A percentile compares a stretch with the other conserved stretches of the same genome.
These are phyloP conservation scores for Zaprionus vittiger DNA, from an alignment of 1,140 invertebrate genomes.

Conservation along the genomic window DNA sequence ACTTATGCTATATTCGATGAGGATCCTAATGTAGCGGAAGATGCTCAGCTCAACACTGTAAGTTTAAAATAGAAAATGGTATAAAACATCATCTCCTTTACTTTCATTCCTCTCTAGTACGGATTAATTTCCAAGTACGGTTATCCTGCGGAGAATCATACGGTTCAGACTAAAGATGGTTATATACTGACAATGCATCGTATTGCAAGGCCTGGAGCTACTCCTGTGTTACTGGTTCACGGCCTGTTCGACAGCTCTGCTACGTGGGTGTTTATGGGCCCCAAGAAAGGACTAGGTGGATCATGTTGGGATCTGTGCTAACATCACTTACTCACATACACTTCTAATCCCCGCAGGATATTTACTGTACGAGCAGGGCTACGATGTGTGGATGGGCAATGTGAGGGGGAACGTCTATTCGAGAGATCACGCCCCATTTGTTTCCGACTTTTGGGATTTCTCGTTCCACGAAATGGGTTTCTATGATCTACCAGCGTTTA, in stretches of 20 bases:
- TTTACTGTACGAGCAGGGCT: conserved; percentile 6
- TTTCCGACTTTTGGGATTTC: conserved; percentile 16
- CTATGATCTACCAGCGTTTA: conserved; percentile 16
- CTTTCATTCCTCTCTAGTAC: background rate
- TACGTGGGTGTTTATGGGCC: conserved; percentile 11
- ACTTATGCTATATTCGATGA: background rate
- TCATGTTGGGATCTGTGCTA: background rate
- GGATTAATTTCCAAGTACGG: conserved; percentile 78
- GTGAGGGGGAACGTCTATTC: conserved; percentile 23
- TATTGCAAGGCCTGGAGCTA: conserved; percentile 23
- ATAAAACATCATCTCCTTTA: background rate
- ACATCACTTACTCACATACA: background rate
- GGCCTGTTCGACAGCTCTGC: conserved; percentile 14
- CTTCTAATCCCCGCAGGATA: background rate
- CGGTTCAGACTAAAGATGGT: conserved; percentile 85
- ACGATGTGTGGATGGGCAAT: conserved; percentile 29
- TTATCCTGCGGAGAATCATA: conserved; percentile 86
- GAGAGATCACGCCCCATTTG: background rate
- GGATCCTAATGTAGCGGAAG: conserved; percentile 32
- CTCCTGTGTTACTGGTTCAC: conserved; percentile 4
- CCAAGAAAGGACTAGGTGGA: conserved; percentile 6
- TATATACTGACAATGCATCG: conserved; percentile 85
- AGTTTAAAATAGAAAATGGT: background rate
- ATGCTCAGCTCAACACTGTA: conserved; percentile 34
- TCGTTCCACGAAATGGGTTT: conserved; percentile 33